A percentile compares a stretch with the other conserved stretches of the same genome.
Conservation (phyloP, 1,140 invertebrate species). For the Brachionus plicatilis region DNA sequence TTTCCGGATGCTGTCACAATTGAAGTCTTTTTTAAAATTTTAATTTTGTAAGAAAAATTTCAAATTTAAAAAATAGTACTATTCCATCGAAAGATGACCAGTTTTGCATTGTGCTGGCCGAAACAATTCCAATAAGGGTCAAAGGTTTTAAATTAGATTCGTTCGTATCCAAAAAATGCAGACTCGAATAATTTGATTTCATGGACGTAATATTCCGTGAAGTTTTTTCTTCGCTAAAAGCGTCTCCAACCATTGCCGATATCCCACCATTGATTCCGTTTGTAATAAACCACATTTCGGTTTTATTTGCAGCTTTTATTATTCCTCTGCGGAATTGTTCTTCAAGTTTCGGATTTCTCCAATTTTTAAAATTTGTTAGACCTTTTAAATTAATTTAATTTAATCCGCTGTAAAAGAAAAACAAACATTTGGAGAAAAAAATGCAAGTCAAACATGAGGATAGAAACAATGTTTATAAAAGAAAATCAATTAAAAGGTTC, state of each 20-base stretch:
- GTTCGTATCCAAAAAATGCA: conserved; percentile 3
- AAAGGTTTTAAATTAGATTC: conserved; percentile 13
- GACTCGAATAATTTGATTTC: not conserved
- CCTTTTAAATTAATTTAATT: not conserved
- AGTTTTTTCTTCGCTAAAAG: conserved; percentile 30
- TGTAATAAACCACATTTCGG: conserved; percentile 41
- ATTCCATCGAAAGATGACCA: conserved; percentile 33
- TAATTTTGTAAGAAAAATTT: not conserved
- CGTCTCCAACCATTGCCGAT: conserved; percentile 16
- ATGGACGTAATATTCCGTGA: not conserved
- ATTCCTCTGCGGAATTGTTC: conserved; percentile 18
- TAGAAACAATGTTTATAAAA: too few relatives aligned
- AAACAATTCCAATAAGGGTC: conserved; percentile 34
- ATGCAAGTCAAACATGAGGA: too few relatives aligned
- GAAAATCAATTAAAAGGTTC: too few relatives aligned
- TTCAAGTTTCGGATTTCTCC: conserved; percentile 35
- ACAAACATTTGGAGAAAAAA: not conserved
- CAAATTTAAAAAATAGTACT: not conserved
- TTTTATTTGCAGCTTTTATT: conserved; percentile 37
- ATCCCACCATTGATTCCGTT: conserved; percentile 33
- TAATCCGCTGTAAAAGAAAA: not conserved
- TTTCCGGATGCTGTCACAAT: conserved; percentile 19
- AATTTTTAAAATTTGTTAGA: conserved; percentile 36
- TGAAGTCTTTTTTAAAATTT: not conserved
- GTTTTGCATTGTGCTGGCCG: conserved; percentile 20